Evolutionary conservation across 2,113 vertebrate species (phyloP).

Genomic region (Hippocampus barbouri): DNA sequence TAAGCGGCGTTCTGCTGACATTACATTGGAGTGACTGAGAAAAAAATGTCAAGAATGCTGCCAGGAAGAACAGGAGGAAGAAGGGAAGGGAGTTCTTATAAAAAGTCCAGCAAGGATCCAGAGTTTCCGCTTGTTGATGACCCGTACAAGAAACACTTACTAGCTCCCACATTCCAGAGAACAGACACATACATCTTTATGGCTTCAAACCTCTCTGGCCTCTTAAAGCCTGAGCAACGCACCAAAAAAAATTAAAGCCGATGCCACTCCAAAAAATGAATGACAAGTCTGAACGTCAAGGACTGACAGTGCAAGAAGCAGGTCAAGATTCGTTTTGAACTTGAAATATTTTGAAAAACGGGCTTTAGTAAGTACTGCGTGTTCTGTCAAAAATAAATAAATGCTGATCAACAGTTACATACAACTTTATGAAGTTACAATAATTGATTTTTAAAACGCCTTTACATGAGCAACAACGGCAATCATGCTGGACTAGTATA

Average conservation of each 20-base stretch:
- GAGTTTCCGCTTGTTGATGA: constrained; percentile 61
- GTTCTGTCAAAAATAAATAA: too few species aligned
- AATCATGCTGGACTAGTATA: too few species aligned
- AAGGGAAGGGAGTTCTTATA: constrained; percentile 6
- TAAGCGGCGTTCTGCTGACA: not conserved
- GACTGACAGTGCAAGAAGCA: not conserved
- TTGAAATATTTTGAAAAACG: not conserved
- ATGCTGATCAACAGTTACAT: too few species aligned
- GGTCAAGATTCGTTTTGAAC: not conserved
- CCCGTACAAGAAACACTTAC: constrained; percentile 17
- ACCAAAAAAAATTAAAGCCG: not conserved
- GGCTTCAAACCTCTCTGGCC: constrained; percentile 40
- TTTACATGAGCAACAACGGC: too few species aligned
- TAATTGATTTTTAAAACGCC: too few species aligned
- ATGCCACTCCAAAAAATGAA: constrained; percentile 28
- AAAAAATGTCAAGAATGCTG: constrained; percentile 3
- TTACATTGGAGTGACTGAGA: constrained; percentile 1
- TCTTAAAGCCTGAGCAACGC: constrained; percentile 13
- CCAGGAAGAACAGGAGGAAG: not conserved
- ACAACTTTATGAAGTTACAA: too few species aligned
- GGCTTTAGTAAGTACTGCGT: not conserved
- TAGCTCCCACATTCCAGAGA: constrained; percentile 53
- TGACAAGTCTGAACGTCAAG: not conserved
- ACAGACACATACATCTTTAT: constrained; percentile 21
- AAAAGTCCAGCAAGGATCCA: constrained; percentile 30